Evolutionary conservation across 1,140 invertebrate genomes (phyloP).

Genomic region (Atta texana): DNA sequence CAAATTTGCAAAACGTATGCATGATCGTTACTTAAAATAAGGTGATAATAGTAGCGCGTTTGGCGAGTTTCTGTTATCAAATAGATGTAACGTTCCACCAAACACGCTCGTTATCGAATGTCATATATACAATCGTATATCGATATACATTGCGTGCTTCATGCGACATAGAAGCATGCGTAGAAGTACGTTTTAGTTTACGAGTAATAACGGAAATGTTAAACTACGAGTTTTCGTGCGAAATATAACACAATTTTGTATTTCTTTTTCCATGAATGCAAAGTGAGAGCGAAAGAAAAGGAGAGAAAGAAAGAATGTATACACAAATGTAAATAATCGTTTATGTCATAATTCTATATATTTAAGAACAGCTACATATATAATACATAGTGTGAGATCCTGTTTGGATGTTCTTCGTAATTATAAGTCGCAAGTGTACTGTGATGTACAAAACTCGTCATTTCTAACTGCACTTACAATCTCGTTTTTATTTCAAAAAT

Average conservation of each 20-base stretch:
- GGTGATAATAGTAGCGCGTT: conserved; percentile 27
- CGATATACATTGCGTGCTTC: conserved; percentile 8
- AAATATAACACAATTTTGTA: conserved; percentile 57
- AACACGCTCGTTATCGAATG: conserved; percentile 22
- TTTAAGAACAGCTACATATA: conserved; percentile 67
- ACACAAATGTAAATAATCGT: conserved; percentile 49
- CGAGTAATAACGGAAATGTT: conserved; percentile 17
- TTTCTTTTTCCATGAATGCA: conserved; percentile 38
- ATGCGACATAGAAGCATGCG: background rate
- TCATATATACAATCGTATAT: background rate
- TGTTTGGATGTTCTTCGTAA: conserved; percentile 45
- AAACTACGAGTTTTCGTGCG: background rate
- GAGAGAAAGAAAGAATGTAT: background rate
- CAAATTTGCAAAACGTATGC: conserved; percentile 7
- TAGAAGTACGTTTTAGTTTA: conserved; percentile 5
- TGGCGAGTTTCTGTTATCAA: conserved; percentile 20
- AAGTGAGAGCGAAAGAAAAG: background rate
- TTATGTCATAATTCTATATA: conserved; percentile 57
- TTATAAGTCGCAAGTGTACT: conserved; percentile 36
- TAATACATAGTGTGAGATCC: conserved; percentile 64
- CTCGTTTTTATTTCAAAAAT: background rate
- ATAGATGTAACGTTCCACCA: background rate
- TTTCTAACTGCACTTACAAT: conserved; percentile 49
- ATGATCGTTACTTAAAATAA: conserved; percentile 19
- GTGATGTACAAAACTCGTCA: conserved; percentile 50